A percentile compares a stretch with the other conserved stretches of the same genome.
Conservation (phyloP, 2,797 vertebrate species). For the Carcharodon carcharias region DNA sequence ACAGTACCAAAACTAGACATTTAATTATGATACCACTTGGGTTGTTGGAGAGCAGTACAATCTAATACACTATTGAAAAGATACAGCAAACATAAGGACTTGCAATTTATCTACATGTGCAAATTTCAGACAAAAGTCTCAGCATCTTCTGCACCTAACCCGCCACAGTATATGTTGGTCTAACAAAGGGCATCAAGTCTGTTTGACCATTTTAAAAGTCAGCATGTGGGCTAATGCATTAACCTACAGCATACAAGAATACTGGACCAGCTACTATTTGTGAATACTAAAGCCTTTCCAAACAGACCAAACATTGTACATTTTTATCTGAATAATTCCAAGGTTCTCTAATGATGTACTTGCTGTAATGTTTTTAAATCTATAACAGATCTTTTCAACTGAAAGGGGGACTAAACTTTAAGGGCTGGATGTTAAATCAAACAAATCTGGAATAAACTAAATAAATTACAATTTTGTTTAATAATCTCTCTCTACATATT, state of each 20-base stretch:
- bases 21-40: not conserved
- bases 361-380: not conserved
- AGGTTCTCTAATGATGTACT: not conserved
- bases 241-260: not conserved
- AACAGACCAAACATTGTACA: not conserved
- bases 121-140: slow-evolving; percentile 9
- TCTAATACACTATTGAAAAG: not conserved
- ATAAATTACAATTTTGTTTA: not conserved
- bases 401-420: not conserved
- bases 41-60: not conserved
- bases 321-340: not conserved
- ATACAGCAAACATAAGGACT: not conserved
- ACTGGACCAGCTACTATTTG: not conserved
- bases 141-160: not conserved
- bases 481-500: not conserved
- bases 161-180: not conserved
- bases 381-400: not conserved
- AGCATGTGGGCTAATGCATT: not conserved
- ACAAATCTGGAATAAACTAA: not conserved
- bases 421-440: not conserved
- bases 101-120: not conserved
- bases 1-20: not conserved
- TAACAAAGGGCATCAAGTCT: not conserved
- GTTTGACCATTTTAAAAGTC: not conserved
- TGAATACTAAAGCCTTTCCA: not conserved